Percentiles rank a stretch among this genome's conserved stretches.
phyloP scores from a whole-genome alignment of 2,888 invertebrate species.

The Nasonovia ribisnigri region DNA sequence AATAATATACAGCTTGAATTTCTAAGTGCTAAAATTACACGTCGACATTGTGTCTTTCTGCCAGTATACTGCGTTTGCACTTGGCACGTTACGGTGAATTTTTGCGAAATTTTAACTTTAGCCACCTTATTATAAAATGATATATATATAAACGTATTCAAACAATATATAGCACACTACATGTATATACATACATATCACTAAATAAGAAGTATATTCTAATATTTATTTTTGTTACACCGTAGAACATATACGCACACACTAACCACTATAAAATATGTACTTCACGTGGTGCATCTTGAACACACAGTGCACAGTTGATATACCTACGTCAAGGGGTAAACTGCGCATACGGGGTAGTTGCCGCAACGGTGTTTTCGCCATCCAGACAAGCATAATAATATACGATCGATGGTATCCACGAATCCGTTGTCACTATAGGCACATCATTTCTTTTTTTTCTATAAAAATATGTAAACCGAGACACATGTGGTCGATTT shows the following conservation, averaged over 20 bases:
- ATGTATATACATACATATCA: not conserved
- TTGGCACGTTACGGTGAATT: slow-evolving; percentile 19
- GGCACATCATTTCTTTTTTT: not conserved
- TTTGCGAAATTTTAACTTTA: not conserved
- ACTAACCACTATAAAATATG: not conserved
- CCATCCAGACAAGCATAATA: not conserved
- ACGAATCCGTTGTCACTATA: not conserved
- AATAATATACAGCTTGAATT: slow-evolving; percentile 15
- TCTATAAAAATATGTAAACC: not conserved
- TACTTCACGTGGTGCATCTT: not conserved
- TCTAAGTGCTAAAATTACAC: slow-evolving; percentile 8
- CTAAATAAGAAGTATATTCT: not conserved
- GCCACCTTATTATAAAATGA: not conserved
- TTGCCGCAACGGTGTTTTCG: not conserved
- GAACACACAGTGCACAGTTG: not conserved
- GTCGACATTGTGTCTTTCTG: slow-evolving; percentile 11
- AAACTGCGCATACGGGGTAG: not conserved
- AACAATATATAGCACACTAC: not conserved
- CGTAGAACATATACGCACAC: not conserved
- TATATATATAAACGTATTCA: not conserved
- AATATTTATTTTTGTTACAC: not conserved
- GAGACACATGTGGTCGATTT: not conserved
- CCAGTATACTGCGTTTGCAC: not conserved
- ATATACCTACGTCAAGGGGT: not conserved
- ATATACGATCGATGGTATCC: not conserved